Evolutionary conservation across 2,888 invertebrate species (phyloP).

Genomic region (Pterostichus niger): DNA sequence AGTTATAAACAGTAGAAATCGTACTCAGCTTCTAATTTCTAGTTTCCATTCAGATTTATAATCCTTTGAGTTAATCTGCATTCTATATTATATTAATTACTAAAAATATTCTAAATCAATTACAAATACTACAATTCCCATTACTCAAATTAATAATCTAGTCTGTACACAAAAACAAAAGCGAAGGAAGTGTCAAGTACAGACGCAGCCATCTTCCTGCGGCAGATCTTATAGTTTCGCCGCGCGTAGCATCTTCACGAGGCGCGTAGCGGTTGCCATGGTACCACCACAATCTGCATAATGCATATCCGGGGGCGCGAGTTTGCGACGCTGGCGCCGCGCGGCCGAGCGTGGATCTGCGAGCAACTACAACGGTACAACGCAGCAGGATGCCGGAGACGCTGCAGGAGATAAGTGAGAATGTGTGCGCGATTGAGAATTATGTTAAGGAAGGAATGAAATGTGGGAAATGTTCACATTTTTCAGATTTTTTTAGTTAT

Average conservation of each 20-base stretch:
- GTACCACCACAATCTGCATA: conserved; percentile 61
- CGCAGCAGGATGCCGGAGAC: background rate
- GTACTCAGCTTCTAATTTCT: too few relatives aligned
- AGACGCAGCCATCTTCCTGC: background rate
- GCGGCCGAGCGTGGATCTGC: background rate
- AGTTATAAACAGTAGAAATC: too few relatives aligned
- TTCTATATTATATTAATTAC: background rate
- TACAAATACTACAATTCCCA: background rate
- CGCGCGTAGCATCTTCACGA: conserved; percentile 13
- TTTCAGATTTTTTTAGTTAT: background rate
- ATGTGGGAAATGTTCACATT: background rate
- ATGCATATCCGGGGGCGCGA: conserved; percentile 60
- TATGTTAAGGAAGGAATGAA: background rate
- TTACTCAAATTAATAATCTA: conserved; percentile 6
- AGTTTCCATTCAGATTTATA: too few relatives aligned
- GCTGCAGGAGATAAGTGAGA: conserved; percentile 27
- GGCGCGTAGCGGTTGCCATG: conserved; percentile 50
- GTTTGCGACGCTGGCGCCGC: conserved; percentile 47
- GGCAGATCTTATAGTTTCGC: conserved; percentile 23
- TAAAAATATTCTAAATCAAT: background rate
- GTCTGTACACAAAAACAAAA: background rate
- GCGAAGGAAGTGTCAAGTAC: conserved; percentile 6
- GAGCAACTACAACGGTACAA: background rate
- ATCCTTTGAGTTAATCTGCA: too few relatives aligned
- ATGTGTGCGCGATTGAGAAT: background rate